Percentiles rank a stretch among this genome's conserved stretches.
phyloP scores from a whole-genome alignment of 2,113 vertebrate species.

The Pipra filicauda region DNA sequence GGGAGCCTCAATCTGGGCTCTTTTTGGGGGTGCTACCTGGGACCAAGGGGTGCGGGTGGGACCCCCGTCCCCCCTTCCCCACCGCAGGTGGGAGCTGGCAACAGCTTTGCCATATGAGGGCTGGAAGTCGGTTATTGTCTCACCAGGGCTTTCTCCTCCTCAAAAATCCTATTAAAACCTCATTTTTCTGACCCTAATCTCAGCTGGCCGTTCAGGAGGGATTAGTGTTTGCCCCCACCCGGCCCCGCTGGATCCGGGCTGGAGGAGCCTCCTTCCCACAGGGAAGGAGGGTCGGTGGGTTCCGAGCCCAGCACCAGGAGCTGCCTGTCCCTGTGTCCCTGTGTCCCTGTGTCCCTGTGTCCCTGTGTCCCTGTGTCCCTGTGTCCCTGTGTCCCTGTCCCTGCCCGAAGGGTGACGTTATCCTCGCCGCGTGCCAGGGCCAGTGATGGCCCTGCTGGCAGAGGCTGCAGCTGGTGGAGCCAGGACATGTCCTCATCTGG shows the following conservation, averaged over 20 bases:
- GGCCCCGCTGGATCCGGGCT: accelerated
- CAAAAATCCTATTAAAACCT: slow-evolving; percentile 46
- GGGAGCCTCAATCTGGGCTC: accelerated
- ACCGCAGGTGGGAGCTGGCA: neutral
- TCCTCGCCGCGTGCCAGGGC: neutral
- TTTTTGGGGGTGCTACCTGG: neutral
- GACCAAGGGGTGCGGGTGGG: accelerated
- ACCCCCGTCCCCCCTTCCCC: neutral
- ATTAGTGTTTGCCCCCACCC: neutral
- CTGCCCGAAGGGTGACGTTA: neutral
- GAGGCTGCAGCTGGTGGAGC: neutral
- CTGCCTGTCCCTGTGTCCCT: neutral
- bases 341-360: no score
- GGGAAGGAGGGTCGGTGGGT: neutral
- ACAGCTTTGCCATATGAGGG: neutral
- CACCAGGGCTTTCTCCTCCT: slow-evolving; percentile 6
- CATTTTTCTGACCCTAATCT: slow-evolving; percentile 65
- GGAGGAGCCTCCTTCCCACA: neutral
- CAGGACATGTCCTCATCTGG: neutral
- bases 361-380: no score
- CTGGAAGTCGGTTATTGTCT: neutral
- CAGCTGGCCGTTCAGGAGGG: neutral
- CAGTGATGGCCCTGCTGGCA: neutral
- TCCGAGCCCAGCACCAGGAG: neutral
- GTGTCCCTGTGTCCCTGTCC: neutral